Evolutionary conservation across 2,888 invertebrate genomes (phyloP), one percentile per base, ranked within the genome.

Genomic region (Leptopterna dolabrata): DNA sequence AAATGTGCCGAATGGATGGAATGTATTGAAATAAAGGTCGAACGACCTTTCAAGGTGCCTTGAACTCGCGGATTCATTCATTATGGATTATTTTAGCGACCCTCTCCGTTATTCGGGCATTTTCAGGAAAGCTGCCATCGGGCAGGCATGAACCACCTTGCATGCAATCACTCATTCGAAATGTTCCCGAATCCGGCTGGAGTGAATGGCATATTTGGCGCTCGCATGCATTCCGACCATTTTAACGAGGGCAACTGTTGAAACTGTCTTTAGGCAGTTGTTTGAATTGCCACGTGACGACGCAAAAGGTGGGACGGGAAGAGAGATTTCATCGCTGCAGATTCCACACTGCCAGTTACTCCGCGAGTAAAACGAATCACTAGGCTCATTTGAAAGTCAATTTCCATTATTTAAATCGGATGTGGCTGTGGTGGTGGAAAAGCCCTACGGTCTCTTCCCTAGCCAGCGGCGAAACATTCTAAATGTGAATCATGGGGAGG

Each of bases 381-480:
- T 24, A 30, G 55, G 81, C 81, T 81, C 81, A 81, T 81, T 81
- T 81, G 81, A 51, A 81, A 81, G 81, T 81, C 81, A 81, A 81
- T 51, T 47, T n/a, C 55, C 55, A 81, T 81, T 51, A 81, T 81
- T 81, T 81, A 55, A 81, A 81, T 80, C 51, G 78, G 19, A 30
- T 43, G 6, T 78, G 78, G 73, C 73, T n/a, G 36, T n/a, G 16
- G 30, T n/a, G 16, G 30, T 36, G 73, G 73, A 41, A 76, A 36
- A 13, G 63, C 63, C 63, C 55, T 6, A 19, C n/a, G 24, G 63
- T 3, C 24, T 11, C 63, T 63, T 24, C 16, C 63, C 63, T 24
- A 63, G 63, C 24, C 63, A 11, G 11, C 24, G 63, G 24, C 24
- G 27, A 19, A 63, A 24, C 63, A 63, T 24, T n/a, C 63, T 24